Evolutionary conservation across 2,113 vertebrate species (phyloP), one percentile per base, ranked within the genome.

Genomic region (Fukomys damarensis): DNA sequence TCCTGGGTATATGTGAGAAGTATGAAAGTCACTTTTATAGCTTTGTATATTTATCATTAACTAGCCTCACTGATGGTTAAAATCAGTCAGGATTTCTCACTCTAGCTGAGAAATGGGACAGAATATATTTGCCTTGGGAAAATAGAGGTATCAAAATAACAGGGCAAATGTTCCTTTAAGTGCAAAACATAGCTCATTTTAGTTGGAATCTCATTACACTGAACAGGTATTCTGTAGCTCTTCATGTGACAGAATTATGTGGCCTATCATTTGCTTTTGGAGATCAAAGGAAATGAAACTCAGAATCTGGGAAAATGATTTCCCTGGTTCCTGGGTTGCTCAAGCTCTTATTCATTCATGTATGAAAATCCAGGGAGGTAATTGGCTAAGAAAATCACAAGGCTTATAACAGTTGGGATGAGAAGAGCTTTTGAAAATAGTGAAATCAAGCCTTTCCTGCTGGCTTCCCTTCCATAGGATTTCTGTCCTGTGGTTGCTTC

Each of bases 361-460:
- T 97, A 86, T 95, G 88, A 94, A 97, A 97, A 89, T 88, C 77
- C 61, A 85, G 58, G 77, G 88, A 97, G 59, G 86, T 94, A 54
- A 95, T 81, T 93, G 80, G 49, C 79, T 63, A 79, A 65, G 61
- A 59, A 91, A 97, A 93, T 76, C 46, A 88, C n/a, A 84, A 84
- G 72, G 26, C 54, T 97, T 96, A 92, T 52, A 74, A 77, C 70
- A 92, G 35, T 61, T 35, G 68, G 38, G 38, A 89, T 96, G 81
- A 94, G 83, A 91, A 66, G 22, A 77, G 58, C 65, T 95, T 97
- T 92, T 87, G 80, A 91, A 66, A 92, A 86, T 56, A 17, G 19
- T 89, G 76, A 20, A 35, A 49, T 89, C 85, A 52, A 89, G 86
- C 52, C 59, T 93, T 96, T 93, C 77, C 93, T 97, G 43, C 81